These are phyloP conservation scores for Psix sp. DNA, from an alignment of 1,140 invertebrate genomes.

Conservation along the genomic window DNA sequence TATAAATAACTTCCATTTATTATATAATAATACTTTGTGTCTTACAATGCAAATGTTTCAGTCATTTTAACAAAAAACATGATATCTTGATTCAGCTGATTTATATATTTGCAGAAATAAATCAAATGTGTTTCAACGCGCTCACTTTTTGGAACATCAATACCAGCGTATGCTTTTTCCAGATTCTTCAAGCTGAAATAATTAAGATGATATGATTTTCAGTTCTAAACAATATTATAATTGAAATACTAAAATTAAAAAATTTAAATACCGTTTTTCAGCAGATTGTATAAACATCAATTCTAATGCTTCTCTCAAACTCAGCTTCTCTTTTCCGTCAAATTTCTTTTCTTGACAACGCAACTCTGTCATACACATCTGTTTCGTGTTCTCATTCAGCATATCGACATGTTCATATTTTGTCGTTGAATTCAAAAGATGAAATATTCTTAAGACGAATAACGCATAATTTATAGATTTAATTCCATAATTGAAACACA, in stretches of 20 bases:
- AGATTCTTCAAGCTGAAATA: conserved; percentile 1
- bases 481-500: neutral
- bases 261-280: conserved; percentile 12
- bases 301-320: conserved; percentile 15
- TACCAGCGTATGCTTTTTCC: neutral
- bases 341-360: conserved; percentile 15
- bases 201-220: no score
- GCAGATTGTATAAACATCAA: conserved; percentile 3
- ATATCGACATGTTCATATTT: conserved; percentile 2
- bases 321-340: conserved; percentile 1
- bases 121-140: neutral
- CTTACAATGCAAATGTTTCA: conserved; percentile 12
- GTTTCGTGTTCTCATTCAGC: conserved; percentile 7
- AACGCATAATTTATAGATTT: neutral
- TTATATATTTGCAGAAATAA: conserved; percentile 1
- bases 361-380: conserved; percentile 5
- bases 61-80: conserved; percentile 4
- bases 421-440: no score
- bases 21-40: neutral
- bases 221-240: no score
- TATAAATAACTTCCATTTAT: no score
- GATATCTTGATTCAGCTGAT: conserved; percentile 6
- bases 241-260: neutral
- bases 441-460: no score
- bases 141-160: neutral